Conservation (phyloP, 2,113 vertebrate species). For the Gymnobelideus leadbeateri region DNA sequence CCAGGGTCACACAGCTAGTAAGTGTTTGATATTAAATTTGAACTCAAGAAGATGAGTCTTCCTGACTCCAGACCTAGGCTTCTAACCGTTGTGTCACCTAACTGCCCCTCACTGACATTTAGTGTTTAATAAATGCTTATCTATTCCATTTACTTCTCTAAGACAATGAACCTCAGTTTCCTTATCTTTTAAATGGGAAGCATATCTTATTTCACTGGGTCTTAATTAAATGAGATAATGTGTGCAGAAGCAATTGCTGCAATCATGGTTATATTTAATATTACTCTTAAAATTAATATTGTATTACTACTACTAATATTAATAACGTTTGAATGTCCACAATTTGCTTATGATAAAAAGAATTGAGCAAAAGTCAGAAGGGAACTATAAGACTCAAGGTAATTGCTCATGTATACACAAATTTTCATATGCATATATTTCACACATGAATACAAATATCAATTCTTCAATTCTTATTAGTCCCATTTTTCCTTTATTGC, state of each 20-base stretch:
- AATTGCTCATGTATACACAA: background rate
- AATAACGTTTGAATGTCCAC: constrained; percentile 13
- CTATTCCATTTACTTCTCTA: background rate
- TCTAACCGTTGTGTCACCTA: too few relatives aligned
- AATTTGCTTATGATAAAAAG: background rate
- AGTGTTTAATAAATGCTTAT: background rate
- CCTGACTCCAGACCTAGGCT: too few relatives aligned
- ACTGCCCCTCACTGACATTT: too few relatives aligned
- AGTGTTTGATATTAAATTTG: too few relatives aligned
- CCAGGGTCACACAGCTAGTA: too few relatives aligned
- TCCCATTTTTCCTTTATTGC: constrained; percentile 8
- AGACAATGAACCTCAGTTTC: background rate
- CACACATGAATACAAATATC: background rate
- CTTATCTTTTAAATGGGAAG: background rate
- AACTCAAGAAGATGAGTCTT: too few relatives aligned
- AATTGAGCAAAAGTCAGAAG: background rate
- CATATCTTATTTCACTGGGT: background rate
- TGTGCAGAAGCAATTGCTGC: background rate
- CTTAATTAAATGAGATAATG: background rate
- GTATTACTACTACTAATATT: background rate
- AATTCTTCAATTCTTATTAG: background rate
- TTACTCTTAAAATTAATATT: background rate
- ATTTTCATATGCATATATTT: too few relatives aligned
- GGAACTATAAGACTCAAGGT: constrained; percentile 14
- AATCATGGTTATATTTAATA: background rate